Evolutionary conservation across 2,888 invertebrate genomes (phyloP), one percentile per base, ranked within the genome.

Genomic region (Gandaritis pyraliata): DNA sequence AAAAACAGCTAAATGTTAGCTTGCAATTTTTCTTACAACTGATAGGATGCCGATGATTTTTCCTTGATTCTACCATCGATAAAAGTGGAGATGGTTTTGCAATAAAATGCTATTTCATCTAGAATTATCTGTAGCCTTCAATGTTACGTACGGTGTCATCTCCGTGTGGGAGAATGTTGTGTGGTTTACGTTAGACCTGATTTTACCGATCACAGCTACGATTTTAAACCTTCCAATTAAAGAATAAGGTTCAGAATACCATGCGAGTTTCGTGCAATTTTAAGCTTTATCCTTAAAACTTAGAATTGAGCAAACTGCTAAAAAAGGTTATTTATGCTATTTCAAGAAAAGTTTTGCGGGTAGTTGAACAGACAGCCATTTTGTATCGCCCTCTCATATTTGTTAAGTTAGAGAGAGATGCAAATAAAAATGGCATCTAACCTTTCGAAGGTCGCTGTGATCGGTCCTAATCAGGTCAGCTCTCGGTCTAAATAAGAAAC

Each of bases 131-230:
- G 10, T 30, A 7, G 23, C 8, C 12, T 30, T 1, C 23, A 38
- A 49, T 45, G 48, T 61, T 66, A 67, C 72, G 61, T 75, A 69
- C 66, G 65, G 69, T 71, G 73, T 74, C 73, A 71, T 72, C 75
- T 75, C 73, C 49, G 73, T 74, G 81, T 67, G 64, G 58, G 52
- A 63, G 64, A 39, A 41, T 76, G 76, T 76, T 76, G 79, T 77
- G 70, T 64, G 67, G 70, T 69, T 70, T 59, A 65, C 56, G 58
- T 49, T 13, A 12, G 43, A 29, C 23, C 23, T 48, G 41, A 7
- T 45, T 16, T 47, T 39, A 38, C 15, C 29, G 33, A 56, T 12
- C 36, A 13, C 52, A 45, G 55, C 41, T 58, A n/a, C 38, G 45
- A 48, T 12, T 55, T 51, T 18, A 30, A 47, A 55, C 45, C 39